Base-by-base conservation (phyloP, 2,113 vertebrate genomes). In the Cyanistes caeruleus region DNA sequence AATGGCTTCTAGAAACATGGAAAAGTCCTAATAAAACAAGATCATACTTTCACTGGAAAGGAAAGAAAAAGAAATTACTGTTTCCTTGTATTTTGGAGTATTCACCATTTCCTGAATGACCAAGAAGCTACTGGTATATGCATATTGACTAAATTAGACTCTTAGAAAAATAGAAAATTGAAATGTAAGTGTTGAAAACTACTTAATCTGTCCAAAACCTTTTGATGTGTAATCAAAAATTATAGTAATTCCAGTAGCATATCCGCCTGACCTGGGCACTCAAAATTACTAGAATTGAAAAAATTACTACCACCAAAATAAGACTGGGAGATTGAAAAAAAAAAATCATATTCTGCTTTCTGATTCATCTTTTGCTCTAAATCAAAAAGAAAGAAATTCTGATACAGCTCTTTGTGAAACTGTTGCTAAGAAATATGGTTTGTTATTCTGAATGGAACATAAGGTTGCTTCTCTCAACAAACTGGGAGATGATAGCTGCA, bases 371-470 rank as follows among this genome's bases (percentile, higher is more conserved):
- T 28, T 69, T 86, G 30, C 44, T 63, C 43, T 44, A 82, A 89
- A 90, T 83, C 48, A n/a, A 80, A 91, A 59, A 46, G 9, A 53
- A 63, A 60, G 15, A 76, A 46, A 69, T 65, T 77, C 33, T 65
- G 46, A 76, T 69, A 65, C 3, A 31, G 18, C 13, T 85, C 5
- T 87, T n/a, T 58, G 33, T 63, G 11, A 58, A 84, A 52, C 44
- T 72, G 55, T 80, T 96, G 82, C 79, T 95, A 84, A 84, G 93
- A 90, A 94, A 88, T 90, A 52, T 1, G 4, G 13, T 63, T 93
- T 76, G 39, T 80, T 89, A 33, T 27, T 44, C 39, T 81, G 68
- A 77, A 90, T 15, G 27, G 70, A 93, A 84, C 79, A 75, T 79
- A 94, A 92, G 49, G 24, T 20, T 74, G 17, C 56, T 90, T 93